Percentiles rank a stretch among this genome's conserved stretches.
Conservation (phyloP, 2,888 invertebrate species). For the Drosophila falleni region DNA sequence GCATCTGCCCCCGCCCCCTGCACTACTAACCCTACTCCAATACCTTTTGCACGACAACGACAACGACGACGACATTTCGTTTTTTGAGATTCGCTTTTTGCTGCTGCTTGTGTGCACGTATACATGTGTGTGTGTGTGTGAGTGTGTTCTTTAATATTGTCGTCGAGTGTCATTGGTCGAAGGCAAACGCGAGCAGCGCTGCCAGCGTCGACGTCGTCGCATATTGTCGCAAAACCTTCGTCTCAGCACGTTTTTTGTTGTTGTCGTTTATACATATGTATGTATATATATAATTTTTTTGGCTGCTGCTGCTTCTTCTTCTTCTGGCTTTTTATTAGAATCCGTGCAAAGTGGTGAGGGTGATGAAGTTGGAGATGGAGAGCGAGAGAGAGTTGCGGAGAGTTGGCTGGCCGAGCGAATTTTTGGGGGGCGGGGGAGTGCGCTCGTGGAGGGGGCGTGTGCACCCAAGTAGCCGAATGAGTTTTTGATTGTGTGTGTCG, state of each 20-base stretch:
- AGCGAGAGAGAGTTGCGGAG: slow-evolving; percentile 16
- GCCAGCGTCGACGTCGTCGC: slow-evolving; percentile 54
- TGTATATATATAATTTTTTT: slow-evolving; percentile 5
- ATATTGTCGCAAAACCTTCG: slow-evolving; percentile 70
- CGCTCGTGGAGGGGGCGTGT: slow-evolving; percentile 52
- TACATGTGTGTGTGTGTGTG: slow-evolving; percentile 31
- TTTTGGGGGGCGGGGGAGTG: neutral
- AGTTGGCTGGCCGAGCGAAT: slow-evolving; percentile 21
- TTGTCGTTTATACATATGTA: neutral
- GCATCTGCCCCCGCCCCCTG: slow-evolving; percentile 56
- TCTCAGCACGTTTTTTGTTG: slow-evolving; percentile 23
- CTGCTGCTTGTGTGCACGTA: slow-evolving; percentile 28
- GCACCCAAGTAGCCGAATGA: slow-evolving; percentile 73
- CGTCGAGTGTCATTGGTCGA: slow-evolving; percentile 85
- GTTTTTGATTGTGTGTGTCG: slow-evolving; percentile 72
- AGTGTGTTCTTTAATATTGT: slow-evolving; percentile 81
- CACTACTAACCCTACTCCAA: slow-evolving; percentile 12
- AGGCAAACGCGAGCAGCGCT: slow-evolving; percentile 59
- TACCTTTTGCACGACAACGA: slow-evolving; percentile 39
- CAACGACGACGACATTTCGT: slow-evolving; percentile 70
- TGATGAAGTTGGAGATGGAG: slow-evolving; percentile 4
- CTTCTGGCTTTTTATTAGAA: slow-evolving; percentile 64
- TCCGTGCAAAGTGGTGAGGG: slow-evolving; percentile 32
- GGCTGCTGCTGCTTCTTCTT: neutral
- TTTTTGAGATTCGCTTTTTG: slow-evolving; percentile 72